A percentile compares a stretch with the other conserved stretches of the same genome.
These are phyloP conservation scores for Phlogophora meticulosa DNA, from an alignment of 2,888 invertebrate species.

Conservation along the genomic window DNA sequence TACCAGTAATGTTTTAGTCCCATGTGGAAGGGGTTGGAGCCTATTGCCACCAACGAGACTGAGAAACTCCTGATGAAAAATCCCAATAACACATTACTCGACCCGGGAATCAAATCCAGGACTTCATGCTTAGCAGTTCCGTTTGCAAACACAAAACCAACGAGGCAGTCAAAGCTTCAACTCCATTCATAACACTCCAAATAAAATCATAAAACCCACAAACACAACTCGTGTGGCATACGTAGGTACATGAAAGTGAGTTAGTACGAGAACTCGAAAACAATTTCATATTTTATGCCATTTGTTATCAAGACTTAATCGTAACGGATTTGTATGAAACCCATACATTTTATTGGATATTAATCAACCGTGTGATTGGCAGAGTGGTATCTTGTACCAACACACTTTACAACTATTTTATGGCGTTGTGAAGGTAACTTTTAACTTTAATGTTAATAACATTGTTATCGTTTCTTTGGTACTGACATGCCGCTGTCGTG, in stretches of 20 bases:
- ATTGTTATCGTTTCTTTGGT: conserved; percentile 4
- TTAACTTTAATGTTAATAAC: conserved; percentile 3
- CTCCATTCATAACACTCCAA: neutral
- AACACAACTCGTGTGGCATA: neutral
- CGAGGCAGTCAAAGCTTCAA: neutral
- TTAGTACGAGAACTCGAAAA: conserved; percentile 4
- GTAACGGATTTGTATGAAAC: conserved; percentile 41
- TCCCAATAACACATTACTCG: too few relatives aligned
- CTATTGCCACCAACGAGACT: too few relatives aligned
- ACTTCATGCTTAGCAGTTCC: too few relatives aligned
- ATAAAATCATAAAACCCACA: conserved; percentile 6
- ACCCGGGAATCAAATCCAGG: too few relatives aligned
- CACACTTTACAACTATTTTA: conserved; percentile 4
- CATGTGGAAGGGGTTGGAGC: too few relatives aligned
- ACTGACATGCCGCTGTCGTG: conserved; percentile 8
- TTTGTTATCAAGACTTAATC: conserved; percentile 35
- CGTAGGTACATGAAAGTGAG: too few relatives aligned
- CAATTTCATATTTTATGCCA: conserved; percentile 10
- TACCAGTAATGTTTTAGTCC: too few relatives aligned
- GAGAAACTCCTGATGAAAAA: too few relatives aligned
- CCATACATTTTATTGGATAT: conserved; percentile 60
- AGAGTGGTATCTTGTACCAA: neutral
- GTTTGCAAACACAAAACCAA: too few relatives aligned
- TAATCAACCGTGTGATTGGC: conserved; percentile 66
- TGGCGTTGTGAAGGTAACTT: conserved; percentile 13